Conservation (phyloP, 2,888 invertebrate species). For the Dorcus hopei region DNA sequence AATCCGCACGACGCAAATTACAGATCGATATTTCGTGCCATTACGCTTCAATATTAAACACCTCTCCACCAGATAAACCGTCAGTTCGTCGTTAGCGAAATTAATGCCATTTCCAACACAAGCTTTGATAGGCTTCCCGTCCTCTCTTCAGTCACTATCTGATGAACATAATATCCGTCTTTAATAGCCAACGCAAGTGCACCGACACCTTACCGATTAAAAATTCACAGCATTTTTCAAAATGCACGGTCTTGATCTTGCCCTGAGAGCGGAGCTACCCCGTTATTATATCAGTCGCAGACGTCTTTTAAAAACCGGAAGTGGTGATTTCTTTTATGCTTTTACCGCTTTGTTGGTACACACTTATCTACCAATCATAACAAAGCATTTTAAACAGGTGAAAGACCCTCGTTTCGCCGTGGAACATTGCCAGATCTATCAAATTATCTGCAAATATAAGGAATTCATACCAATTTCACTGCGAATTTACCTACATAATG, state of each 20-base stretch:
- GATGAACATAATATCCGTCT: slow-evolving; percentile 25
- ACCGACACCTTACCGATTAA: slow-evolving; percentile 1
- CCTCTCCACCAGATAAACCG: slow-evolving; percentile 13
- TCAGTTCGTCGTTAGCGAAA: slow-evolving; percentile 37
- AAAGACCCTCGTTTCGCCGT: slow-evolving; percentile 12
- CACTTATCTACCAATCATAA: slow-evolving; percentile 26
- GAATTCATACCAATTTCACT: too few relatives aligned
- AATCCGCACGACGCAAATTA: slow-evolving; percentile 25
- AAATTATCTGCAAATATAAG: too few relatives aligned
- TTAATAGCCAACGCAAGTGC: slow-evolving; percentile 5
- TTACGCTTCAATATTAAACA: slow-evolving; percentile 13
- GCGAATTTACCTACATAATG: too few relatives aligned
- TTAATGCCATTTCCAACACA: slow-evolving; percentile 44
- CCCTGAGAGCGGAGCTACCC: not conserved
- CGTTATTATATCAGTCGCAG: slow-evolving; percentile 11
- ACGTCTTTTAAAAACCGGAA: slow-evolving; percentile 35
- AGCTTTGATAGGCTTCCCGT: slow-evolving; percentile 40
- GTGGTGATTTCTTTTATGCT: slow-evolving; percentile 22
- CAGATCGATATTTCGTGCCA: slow-evolving; percentile 22
- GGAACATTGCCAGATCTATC: not conserved
- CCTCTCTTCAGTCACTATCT: slow-evolving; percentile 23
- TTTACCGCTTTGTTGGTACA: slow-evolving; percentile 23
- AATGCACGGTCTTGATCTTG: too few relatives aligned
- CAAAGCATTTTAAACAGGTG: slow-evolving; percentile 28
- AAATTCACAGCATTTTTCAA: too few relatives aligned